Evolutionary conservation across 2,888 invertebrate species (phyloP).

Genomic region (Sinodicranocentrus sp.): DNA sequence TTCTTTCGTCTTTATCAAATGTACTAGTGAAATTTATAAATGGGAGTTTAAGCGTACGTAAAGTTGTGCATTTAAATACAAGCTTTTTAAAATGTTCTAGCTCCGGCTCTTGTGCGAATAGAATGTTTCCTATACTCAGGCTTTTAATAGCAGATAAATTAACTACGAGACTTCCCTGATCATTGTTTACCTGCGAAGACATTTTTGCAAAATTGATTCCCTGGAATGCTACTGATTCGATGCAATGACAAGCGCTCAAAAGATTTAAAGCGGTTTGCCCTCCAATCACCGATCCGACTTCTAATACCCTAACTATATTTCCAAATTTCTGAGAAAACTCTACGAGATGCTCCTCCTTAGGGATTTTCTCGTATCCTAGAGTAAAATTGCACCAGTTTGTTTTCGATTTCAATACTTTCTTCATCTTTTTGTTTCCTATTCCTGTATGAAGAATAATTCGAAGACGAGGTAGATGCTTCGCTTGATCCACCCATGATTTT

Average conservation of each 20-base stretch:
- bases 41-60: constrained; percentile 49
- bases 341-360: constrained; percentile 45
- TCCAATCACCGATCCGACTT: constrained; percentile 52
- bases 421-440: constrained; percentile 58
- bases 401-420: constrained; percentile 63
- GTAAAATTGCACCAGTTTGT: constrained; percentile 61
- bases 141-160: constrained; percentile 40
- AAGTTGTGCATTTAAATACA: constrained; percentile 38
- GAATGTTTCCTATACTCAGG: constrained; percentile 60
- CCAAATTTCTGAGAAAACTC: constrained; percentile 55
- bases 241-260: constrained; percentile 13
- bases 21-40: constrained; percentile 57
- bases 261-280: constrained; percentile 49
- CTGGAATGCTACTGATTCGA: constrained; percentile 49
- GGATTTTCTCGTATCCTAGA: constrained; percentile 55
- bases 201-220: constrained; percentile 60
- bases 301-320: constrained; percentile 35
- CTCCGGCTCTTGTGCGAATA: constrained; percentile 44
- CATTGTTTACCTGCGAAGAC: not conserved
- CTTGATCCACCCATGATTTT: constrained; percentile 67
- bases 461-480: constrained; percentile 42
- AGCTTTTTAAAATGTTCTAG: constrained; percentile 51
- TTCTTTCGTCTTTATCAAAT: constrained; percentile 39
- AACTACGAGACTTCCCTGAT: not conserved
- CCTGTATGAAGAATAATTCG: constrained; percentile 59